Conservation (phyloP, 2,888 invertebrate species). For the Arrhopalites spinosus region DNA sequence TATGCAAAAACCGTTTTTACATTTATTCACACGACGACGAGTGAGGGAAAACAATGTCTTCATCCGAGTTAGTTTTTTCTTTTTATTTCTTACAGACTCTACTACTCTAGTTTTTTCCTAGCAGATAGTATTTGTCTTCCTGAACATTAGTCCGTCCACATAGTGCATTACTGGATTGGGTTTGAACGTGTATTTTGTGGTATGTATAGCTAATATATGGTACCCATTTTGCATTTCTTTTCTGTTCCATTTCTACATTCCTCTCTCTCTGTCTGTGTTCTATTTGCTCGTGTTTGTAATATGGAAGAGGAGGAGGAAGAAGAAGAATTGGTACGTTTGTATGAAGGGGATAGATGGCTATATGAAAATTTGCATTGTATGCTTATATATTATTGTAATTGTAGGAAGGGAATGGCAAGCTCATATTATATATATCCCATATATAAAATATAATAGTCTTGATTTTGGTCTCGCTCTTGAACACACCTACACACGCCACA, state of each 20-base stretch:
- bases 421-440: too few species aligned
- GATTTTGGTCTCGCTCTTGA: too few species aligned
- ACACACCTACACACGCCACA: too few species aligned
- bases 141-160: not conserved
- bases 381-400: not conserved
- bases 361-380: constrained; percentile 12
- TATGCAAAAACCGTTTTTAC: constrained; percentile 56
- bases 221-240: constrained; percentile 2
- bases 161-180: not conserved
- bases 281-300: constrained; percentile 2
- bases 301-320: too few species aligned
- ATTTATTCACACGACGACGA: constrained; percentile 34
- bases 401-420: not conserved
- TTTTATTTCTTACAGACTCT: not conserved
- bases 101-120: not conserved
- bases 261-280: constrained; percentile 11
- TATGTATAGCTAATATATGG: not conserved
- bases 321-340: constrained; percentile 3
- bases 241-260: not conserved
- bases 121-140: not conserved
- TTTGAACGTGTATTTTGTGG: not conserved
- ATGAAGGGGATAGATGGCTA: not conserved
- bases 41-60: constrained; percentile 20
- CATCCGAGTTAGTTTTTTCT: constrained; percentile 2
- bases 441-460: too few species aligned